phyloP scores from a whole-genome alignment of 2,888 invertebrate genomes.

The Molorchus minor region DNA sequence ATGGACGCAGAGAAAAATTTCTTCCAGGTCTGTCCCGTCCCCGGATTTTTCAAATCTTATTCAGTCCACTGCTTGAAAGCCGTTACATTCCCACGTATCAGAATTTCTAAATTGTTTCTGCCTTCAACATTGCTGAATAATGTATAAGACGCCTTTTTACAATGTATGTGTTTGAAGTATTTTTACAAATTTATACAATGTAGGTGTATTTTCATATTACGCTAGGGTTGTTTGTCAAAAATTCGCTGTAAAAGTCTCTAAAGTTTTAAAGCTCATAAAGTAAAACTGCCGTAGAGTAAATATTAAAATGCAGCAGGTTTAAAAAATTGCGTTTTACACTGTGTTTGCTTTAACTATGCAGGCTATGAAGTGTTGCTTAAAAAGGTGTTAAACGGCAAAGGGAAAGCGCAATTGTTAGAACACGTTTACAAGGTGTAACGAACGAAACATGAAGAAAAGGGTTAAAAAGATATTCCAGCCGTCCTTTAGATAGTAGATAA shows the following conservation, averaged over 20 bases:
- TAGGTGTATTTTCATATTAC: constrained; percentile 17
- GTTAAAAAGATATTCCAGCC: too few species aligned
- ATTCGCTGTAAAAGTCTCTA: constrained; percentile 18
- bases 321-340: too few species aligned
- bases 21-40: background rate
- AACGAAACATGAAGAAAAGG: too few species aligned
- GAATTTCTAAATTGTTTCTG: constrained; percentile 21
- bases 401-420: too few species aligned
- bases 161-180: constrained; percentile 1
- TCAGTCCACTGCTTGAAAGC: background rate
- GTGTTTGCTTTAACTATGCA: too few species aligned
- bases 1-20: background rate
- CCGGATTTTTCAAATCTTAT: constrained; percentile 12
- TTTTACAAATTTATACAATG: constrained; percentile 19
- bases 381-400: too few species aligned
- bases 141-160: constrained; percentile 12
- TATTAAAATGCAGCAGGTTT: too few species aligned
- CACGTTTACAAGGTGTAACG: too few species aligned
- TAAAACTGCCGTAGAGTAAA: background rate
- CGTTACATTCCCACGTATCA: background rate
- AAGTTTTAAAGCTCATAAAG: constrained; percentile 10
- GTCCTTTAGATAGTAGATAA: too few species aligned
- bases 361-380: too few species aligned
- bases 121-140: constrained; percentile 21
- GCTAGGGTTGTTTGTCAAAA: background rate